These are phyloP conservation scores for Scelioninae gen. 1 DNA, from an alignment of 2,888 invertebrate genomes.

Conservation along the genomic window DNA sequence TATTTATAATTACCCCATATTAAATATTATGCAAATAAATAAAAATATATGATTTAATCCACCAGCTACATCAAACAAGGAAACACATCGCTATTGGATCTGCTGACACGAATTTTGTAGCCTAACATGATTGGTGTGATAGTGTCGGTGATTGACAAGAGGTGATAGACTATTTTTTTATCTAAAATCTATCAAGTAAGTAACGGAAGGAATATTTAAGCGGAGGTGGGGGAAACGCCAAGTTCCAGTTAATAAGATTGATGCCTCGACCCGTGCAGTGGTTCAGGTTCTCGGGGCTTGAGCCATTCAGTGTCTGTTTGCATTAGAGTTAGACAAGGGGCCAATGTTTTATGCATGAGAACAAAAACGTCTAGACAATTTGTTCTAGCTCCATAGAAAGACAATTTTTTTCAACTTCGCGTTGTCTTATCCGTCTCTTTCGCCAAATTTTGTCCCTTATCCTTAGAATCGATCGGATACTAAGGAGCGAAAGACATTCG, in stretches of 20 bases:
- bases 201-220: slow-evolving; percentile 70
- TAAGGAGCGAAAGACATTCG: neutral
- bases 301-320: slow-evolving; percentile 76
- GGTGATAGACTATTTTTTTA: slow-evolving; percentile 51
- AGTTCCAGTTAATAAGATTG: slow-evolving; percentile 77
- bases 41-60: neutral
- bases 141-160: slow-evolving; percentile 53
- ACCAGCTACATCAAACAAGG: neutral
- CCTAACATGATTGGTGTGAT: slow-evolving; percentile 15
- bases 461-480: slow-evolving; percentile 28
- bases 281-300: slow-evolving; percentile 49
- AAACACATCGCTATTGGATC: slow-evolving; percentile 8
- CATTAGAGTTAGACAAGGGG: slow-evolving; percentile 76
- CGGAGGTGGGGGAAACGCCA: slow-evolving; percentile 29
- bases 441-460: slow-evolving; percentile 28
- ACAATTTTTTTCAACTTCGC: slow-evolving; percentile 47
- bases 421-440: slow-evolving; percentile 38
- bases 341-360: slow-evolving; percentile 80
- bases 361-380: slow-evolving; percentile 75
- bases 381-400: slow-evolving; percentile 71
- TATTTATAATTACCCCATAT: no score
- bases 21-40: no score
- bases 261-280: slow-evolving; percentile 70
- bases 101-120: slow-evolving; percentile 16
- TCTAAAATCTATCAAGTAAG: slow-evolving; percentile 72